A percentile compares a stretch with the other conserved stretches of the same genome.
Conservation (phyloP, 2,888 invertebrate species). For the Rhagonycha fulva region DNA sequence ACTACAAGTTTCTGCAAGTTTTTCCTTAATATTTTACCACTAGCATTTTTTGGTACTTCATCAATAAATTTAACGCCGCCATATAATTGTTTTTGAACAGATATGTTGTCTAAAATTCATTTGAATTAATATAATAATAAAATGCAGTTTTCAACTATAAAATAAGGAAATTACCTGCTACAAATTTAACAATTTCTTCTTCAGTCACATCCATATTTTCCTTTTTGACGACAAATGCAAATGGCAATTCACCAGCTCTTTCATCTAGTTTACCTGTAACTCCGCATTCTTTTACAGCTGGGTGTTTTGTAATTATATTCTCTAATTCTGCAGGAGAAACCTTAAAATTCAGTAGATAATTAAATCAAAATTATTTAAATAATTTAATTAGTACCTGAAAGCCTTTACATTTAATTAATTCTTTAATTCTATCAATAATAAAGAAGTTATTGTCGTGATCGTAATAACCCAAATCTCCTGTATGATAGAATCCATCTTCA, state of each 20-base stretch:
- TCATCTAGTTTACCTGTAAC: constrained; percentile 77
- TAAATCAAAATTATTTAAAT: not conserved
- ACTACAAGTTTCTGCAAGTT: not conserved
- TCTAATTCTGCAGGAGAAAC: constrained; percentile 85
- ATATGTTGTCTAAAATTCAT: not conserved
- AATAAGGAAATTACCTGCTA: constrained; percentile 45
- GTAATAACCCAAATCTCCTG: constrained; percentile 81
- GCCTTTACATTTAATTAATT: constrained; percentile 86
- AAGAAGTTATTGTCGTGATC: constrained; percentile 75
- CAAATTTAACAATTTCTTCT: constrained; percentile 43
- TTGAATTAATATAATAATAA: not conserved
- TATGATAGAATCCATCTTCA: constrained; percentile 72
- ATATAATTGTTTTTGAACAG: not conserved
- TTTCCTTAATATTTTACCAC: not conserved
- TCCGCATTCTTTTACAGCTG: constrained; percentile 73
- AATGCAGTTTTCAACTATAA: too few species aligned
- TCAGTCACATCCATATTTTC: constrained; percentile 56
- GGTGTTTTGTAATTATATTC: constrained; percentile 70
- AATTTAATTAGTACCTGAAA: constrained; percentile 67
- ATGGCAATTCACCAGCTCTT: constrained; percentile 72
- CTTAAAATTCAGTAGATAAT: constrained; percentile 44
- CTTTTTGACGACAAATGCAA: constrained; percentile 72
- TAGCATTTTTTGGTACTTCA: not conserved
- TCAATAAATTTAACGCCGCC: not conserved
- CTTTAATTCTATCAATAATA: constrained; percentile 82